Evolutionary conservation across 2,888 invertebrate genomes (phyloP).

Genomic region (Crioceris asparagi): DNA sequence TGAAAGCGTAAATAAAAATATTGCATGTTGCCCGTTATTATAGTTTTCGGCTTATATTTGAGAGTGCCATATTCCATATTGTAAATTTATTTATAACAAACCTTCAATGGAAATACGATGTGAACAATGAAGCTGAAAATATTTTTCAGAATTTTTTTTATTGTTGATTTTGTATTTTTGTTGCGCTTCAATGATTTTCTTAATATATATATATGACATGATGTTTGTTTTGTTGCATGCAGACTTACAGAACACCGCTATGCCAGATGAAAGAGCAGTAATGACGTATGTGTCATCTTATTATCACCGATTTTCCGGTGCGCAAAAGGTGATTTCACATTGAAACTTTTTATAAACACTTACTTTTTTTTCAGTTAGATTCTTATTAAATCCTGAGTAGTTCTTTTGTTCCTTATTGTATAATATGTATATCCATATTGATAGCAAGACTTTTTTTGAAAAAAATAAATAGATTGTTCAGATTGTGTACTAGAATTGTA

Average conservation of each 20-base stretch:
- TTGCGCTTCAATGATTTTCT: constrained; percentile 2
- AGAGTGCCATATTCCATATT: too few species aligned
- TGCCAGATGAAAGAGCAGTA: constrained; percentile 99
- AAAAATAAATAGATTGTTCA: constrained; percentile 12
- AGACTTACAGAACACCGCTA: constrained; percentile 97
- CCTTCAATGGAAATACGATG: constrained; percentile 7
- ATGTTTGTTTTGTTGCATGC: constrained; percentile 40
- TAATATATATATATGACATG: too few species aligned
- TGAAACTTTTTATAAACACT: too few species aligned
- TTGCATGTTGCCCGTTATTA: too few species aligned
- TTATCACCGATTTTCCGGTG: constrained; percentile 99
- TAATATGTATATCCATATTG: too few species aligned
- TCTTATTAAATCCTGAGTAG: too few species aligned
- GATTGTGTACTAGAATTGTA: too few species aligned
- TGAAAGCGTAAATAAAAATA: too few species aligned
- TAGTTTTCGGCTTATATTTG: too few species aligned
- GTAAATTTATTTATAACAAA: constrained; percentile 10
- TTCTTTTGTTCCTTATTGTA: too few species aligned
- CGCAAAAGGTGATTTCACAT: constrained; percentile 94
- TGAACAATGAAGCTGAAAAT: constrained; percentile 8
- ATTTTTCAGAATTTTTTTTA: constrained; percentile 14
- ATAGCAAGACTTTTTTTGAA: constrained; percentile 15
- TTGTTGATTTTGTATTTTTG: constrained; percentile 11
- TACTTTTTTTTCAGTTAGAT: too few species aligned
- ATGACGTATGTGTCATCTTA: constrained; percentile 99